Base-by-base conservation (phyloP, 2,113 vertebrate species). In the Aplodontia rufa region DNA sequence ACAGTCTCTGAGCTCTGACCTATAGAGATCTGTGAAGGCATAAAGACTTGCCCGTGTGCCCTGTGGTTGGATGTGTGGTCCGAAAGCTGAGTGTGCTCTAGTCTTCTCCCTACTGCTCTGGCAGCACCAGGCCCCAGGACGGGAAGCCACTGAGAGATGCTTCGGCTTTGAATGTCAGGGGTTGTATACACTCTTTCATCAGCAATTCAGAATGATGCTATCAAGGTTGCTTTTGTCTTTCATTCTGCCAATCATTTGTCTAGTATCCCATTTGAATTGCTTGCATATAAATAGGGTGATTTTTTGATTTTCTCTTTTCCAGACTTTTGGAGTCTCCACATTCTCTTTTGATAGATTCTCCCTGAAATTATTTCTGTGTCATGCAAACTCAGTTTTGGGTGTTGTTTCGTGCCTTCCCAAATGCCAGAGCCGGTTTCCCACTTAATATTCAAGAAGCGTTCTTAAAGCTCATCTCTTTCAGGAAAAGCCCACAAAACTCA, bases 381-480 rank as follows among this genome's bases (percentile, higher is more conserved):
- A 51, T 74, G 30, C 11, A 92, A 51, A 88, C 16, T 92, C 55
- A 42, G 26, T 76, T 47, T 90, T 53, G 16, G 14, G 62, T 82
- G 26, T 58, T 90, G 5, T 80, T 95, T 91, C 28, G 51, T 71
- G 62, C 26, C 13, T 95, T 94, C 30, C 12, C 64, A 89, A 88
- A 90, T 66, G 12, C 14, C 45, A 83, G 17, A 58, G 8, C 35
- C 10, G 4, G 45, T 90, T 95, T 95, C 75, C 66, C 86, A 47
- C 17, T 93, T 96, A 94, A 93, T 96, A 96, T 72, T 96, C 86
- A 76, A 76, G n/a, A 93, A 80, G 9, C 26, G 89, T 94, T 62
- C 35, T 89, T 72, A 22, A 86, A 94, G 60, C 4, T 69, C 74
- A 72, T 85, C 47, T 94, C 17, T 76, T 91, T 79, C 22, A 71